These are phyloP conservation scores for Griposia aprilina DNA, from an alignment of 2,888 invertebrate species.

Conservation along the genomic window DNA sequence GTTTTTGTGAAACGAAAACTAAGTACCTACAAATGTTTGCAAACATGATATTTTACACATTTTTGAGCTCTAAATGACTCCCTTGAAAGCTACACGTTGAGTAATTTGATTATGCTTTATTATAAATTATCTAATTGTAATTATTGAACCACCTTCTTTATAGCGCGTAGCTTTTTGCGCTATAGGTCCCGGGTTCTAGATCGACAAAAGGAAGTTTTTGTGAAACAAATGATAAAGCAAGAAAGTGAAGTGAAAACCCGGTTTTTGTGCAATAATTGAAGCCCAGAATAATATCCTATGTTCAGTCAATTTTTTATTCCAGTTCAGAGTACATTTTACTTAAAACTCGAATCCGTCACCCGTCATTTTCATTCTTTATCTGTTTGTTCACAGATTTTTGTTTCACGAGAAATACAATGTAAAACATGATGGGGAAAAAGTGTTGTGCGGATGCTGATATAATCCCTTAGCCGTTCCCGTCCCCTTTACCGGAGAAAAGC, in stretches of 20 bases:
- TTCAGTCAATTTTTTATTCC: neutral
- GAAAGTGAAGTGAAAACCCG: neutral
- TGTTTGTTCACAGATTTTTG: constrained; percentile 5
- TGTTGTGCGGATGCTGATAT: constrained; percentile 17
- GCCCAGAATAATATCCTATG: neutral
- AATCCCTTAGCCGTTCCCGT: constrained; percentile 21
- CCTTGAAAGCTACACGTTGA: neutral
- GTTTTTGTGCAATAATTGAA: neutral
- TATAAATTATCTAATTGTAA: no score
- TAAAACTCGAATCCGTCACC: neutral
- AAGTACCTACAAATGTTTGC: constrained; percentile 2
- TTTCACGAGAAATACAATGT: neutral
- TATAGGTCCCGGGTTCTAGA: neutral
- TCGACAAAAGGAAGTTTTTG: neutral
- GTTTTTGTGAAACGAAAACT: constrained; percentile 23
- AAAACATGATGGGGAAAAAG: constrained; percentile 24
- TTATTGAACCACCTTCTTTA: neutral
- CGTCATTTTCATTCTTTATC: neutral
- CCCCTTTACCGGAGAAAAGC: neutral
- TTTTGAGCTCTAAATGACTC: neutral
- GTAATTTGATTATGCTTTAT: neutral
- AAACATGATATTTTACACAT: neutral
- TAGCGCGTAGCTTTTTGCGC: no score
- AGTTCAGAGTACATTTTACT: neutral
- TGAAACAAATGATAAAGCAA: neutral